These are phyloP conservation scores for Chloroceryle aenea DNA, from an alignment of 2,113 vertebrate genomes.

Conservation along the genomic window DNA sequence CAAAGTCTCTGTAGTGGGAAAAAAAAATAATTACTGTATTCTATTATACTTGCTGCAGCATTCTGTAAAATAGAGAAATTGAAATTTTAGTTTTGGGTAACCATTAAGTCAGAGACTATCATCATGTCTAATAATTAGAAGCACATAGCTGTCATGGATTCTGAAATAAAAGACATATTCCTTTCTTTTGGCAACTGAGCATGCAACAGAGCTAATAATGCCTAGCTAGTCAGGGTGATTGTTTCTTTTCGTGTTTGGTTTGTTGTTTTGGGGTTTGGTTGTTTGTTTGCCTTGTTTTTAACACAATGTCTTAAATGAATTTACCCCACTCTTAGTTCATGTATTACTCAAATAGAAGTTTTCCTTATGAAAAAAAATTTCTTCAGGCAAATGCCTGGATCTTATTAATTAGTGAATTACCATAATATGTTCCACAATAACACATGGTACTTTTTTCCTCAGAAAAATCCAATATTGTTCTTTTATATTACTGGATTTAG, in stretches of 20 bases:
- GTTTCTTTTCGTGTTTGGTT: neutral
- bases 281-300: neutral
- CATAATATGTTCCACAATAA: slow-evolving; percentile 3
- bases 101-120: slow-evolving; percentile 40
- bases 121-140: slow-evolving; percentile 41
- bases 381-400: slow-evolving; percentile 18
- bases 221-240: neutral
- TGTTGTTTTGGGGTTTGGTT: neutral
- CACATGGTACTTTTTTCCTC: slow-evolving; percentile 7
- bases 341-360: slow-evolving; percentile 44
- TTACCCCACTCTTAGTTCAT: slow-evolving; percentile 43
- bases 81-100: slow-evolving; percentile 58
- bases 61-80: slow-evolving; percentile 43
- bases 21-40: neutral
- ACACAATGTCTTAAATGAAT: neutral
- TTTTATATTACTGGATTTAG: slow-evolving; percentile 23
- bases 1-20: neutral
- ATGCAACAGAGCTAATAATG: slow-evolving; percentile 52
- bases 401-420: neutral
- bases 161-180: slow-evolving; percentile 66
- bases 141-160: slow-evolving; percentile 46
- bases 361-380: slow-evolving; percentile 45
- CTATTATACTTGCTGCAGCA: slow-evolving; percentile 11
- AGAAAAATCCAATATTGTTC: slow-evolving; percentile 27
- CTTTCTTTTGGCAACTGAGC: slow-evolving; percentile 1